Percentiles rank a stretch among this genome's conserved stretches.
Evolutionary conservation across 2,113 vertebrate genomes (phyloP).

Genomic region (Prunella himalayana): DNA sequence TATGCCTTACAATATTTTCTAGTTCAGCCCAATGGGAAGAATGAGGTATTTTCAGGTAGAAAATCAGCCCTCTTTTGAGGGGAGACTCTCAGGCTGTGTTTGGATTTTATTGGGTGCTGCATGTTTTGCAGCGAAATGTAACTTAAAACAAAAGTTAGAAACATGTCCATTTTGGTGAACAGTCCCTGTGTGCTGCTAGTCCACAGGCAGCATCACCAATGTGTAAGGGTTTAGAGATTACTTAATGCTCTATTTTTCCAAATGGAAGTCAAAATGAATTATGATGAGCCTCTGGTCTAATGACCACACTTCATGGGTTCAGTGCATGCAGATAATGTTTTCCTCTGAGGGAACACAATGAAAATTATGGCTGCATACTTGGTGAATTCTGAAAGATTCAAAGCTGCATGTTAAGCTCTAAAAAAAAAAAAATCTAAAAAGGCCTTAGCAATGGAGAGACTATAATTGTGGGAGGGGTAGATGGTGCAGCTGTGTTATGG

Average conservation of each 20-base stretch:
- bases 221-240: too few species aligned
- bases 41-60: not conserved
- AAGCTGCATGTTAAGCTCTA: not conserved
- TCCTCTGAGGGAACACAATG: not conserved
- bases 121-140: not conserved
- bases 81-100: not conserved
- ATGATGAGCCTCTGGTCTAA: not conserved
- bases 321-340: not conserved
- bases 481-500: not conserved
- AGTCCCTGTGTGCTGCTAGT: not conserved
- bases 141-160: not conserved
- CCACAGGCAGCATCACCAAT: not conserved
- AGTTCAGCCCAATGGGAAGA: not conserved
- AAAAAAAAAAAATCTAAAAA: not conserved
- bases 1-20: not conserved
- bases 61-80: not conserved
- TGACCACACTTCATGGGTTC: not conserved
- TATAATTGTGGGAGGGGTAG: not conserved
- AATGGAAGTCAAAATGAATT: not conserved
- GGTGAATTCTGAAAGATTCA: not conserved
- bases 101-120: not conserved
- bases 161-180: fast-evolving
- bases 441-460: not conserved
- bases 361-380: not conserved
- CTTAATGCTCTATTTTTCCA: not conserved